A percentile compares a stretch with the other conserved stretches of the same genome.
These are phyloP conservation scores for Lasioglossum calceatum DNA, from an alignment of 2,888 invertebrate genomes.

Conservation along the genomic window DNA sequence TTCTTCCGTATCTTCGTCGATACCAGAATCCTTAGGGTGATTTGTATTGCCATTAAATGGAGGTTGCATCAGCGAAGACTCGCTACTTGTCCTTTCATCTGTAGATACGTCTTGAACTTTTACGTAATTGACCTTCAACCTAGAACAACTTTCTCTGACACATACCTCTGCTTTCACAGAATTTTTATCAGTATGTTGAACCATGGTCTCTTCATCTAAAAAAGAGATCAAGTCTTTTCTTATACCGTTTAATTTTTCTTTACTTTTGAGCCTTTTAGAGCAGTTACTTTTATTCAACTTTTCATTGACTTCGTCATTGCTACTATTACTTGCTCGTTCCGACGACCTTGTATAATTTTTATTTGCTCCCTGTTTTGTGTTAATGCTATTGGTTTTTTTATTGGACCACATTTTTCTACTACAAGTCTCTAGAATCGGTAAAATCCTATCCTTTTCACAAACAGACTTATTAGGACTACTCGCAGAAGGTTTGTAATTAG, in stretches of 20 bases:
- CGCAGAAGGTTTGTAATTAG: background rate
- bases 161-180: background rate
- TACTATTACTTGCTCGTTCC: background rate
- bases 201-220: background rate
- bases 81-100: background rate
- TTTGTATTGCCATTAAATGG: background rate
- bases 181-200: background rate
- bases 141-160: background rate
- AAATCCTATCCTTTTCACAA: no score
- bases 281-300: background rate
- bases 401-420: background rate
- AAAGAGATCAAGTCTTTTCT: background rate
- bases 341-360: background rate
- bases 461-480: background rate
- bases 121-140: background rate
- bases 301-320: background rate
- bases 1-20: slow-evolving; percentile 66
- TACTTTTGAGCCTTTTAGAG: background rate
- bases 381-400: background rate
- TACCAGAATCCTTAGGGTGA: slow-evolving; percentile 63
- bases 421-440: background rate
- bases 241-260: background rate
- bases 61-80: background rate
- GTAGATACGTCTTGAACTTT: background rate
- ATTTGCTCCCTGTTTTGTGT: background rate